Conservation (phyloP, 2,797 vertebrate species). For the Denticeps clupeoides region DNA sequence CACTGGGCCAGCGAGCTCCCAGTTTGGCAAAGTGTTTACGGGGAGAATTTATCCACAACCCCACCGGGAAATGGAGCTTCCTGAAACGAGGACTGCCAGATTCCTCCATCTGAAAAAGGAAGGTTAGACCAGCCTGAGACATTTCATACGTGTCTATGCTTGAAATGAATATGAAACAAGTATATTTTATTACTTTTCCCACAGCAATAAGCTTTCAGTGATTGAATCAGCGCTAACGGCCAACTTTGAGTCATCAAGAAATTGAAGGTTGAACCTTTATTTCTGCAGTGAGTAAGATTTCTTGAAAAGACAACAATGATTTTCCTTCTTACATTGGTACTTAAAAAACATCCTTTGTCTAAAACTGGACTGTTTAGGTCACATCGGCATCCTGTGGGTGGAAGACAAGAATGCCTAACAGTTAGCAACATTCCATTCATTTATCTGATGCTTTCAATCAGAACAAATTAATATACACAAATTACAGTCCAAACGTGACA, state of each 20-base stretch:
- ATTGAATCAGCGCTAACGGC: conserved; percentile 21
- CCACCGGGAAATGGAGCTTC: conserved; percentile 87
- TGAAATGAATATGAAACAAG: conserved; percentile 11
- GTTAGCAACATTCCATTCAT: too few relatives aligned
- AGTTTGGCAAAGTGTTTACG: conserved; percentile 87
- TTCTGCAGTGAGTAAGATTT: conserved; percentile 15
- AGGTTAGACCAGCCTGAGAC: background rate
- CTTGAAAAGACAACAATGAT: conserved; percentile 5
- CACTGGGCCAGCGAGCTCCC: conserved; percentile 84
- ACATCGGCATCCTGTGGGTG: too few relatives aligned
- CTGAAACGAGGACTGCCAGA: conserved; percentile 81
- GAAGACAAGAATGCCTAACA: too few relatives aligned
- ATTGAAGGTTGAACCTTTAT: conserved; percentile 21
- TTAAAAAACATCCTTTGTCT: too few relatives aligned
- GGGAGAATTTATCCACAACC: conserved; percentile 90
- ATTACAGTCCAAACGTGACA: too few relatives aligned
- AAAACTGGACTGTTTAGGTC: too few relatives aligned
- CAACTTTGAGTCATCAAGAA: conserved; percentile 23
- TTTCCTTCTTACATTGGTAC: too few relatives aligned
- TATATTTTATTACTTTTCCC: conserved; percentile 14
- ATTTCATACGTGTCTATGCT: background rate
- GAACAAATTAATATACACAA: too few relatives aligned
- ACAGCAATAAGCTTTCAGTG: conserved; percentile 15
- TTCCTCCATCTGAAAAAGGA: conserved; percentile 71
- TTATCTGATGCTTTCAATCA: too few relatives aligned